These are phyloP conservation scores for Galbula dea DNA, from an alignment of 2,113 vertebrate species.

Conservation along the genomic window DNA sequence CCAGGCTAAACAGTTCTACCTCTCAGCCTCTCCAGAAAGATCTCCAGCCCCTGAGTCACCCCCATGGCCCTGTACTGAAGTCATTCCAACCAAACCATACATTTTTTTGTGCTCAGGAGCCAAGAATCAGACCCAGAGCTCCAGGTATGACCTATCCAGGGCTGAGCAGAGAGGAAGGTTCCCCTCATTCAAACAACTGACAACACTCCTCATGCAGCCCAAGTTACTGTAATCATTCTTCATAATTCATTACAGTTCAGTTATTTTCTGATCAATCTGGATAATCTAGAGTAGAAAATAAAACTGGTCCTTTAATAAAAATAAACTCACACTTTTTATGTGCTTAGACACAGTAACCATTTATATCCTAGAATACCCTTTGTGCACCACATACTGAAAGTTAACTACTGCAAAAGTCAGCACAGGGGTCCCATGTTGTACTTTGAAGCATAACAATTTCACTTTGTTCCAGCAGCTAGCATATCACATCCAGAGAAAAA, in stretches of 20 bases:
- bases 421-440: fast-evolving
- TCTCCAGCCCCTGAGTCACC: neutral
- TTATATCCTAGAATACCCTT: neutral
- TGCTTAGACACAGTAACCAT: neutral
- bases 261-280: neutral
- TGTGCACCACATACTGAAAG: neutral
- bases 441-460: neutral
- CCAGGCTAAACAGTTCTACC: neutral
- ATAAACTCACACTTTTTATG: neutral
- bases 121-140: neutral
- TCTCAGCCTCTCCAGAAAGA: neutral
- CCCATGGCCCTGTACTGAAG: neutral
- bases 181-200: fast-evolving
- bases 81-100: neutral
- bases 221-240: neutral
- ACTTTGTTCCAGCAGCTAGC: neutral
- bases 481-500: neutral
- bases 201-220: neutral
- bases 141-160: neutral
- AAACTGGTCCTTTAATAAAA: neutral
- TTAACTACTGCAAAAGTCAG: neutral
- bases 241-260: neutral
- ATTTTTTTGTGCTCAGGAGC: fast-evolving
- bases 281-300: neutral
- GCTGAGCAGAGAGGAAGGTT: neutral